Conservation (phyloP, 2,797 vertebrate species). For the Sebastes hopkinsi region DNA sequence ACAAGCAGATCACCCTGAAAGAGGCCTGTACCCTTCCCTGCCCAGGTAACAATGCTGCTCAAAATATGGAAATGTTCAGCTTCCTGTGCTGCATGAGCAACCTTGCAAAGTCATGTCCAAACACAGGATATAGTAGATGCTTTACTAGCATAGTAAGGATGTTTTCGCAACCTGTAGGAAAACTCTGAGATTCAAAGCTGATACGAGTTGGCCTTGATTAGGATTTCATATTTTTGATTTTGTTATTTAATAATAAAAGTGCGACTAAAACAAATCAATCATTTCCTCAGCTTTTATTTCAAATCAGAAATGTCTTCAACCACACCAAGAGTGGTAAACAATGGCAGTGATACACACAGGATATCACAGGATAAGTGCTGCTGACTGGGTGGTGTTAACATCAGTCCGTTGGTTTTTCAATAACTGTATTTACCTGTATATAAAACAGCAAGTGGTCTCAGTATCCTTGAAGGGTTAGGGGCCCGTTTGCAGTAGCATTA, state of each 20-base stretch:
- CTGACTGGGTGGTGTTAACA: too few species aligned
- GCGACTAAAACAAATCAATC: background rate
- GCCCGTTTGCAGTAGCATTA: background rate
- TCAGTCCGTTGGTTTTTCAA: too few species aligned
- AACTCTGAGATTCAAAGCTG: background rate
- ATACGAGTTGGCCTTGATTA: background rate
- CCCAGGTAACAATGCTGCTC: conserved; percentile 84
- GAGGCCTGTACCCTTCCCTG: conserved; percentile 93
- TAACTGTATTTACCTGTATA: background rate
- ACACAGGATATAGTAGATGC: background rate
- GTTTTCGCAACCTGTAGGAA: background rate
- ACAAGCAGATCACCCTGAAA: conserved; percentile 85
- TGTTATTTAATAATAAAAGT: background rate
- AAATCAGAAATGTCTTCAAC: background rate
- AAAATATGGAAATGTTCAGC: background rate
- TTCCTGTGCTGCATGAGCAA: background rate
- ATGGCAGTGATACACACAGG: background rate
- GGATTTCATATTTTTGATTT: background rate
- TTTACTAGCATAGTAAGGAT: background rate
- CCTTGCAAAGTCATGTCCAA: background rate
- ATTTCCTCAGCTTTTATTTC: background rate
- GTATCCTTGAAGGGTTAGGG: background rate
- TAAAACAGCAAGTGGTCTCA: background rate
- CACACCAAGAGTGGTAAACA: background rate
- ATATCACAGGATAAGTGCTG: background rate